Conservation (phyloP, 37 sponge, comb jelly and placozoan species). For the Geodia barretti region DNA sequence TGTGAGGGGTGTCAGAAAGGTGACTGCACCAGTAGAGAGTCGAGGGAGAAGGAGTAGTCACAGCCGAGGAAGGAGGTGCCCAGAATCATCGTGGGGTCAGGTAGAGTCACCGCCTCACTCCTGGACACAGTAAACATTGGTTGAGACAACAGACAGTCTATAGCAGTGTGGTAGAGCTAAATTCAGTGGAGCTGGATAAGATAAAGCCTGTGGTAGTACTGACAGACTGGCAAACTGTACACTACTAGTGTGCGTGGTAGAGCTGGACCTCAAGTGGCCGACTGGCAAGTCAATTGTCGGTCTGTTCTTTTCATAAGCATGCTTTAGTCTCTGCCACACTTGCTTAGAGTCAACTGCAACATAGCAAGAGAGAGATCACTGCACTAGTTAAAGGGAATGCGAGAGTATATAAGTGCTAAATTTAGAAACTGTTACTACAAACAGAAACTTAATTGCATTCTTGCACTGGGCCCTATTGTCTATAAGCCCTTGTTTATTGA, state of each 20-base stretch:
- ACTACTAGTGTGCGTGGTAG: too few relatives aligned
- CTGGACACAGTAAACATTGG: too few relatives aligned
- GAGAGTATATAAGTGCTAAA: too few relatives aligned
- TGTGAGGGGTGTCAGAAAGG: too few relatives aligned
- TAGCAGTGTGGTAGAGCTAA: too few relatives aligned
- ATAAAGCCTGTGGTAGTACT: too few relatives aligned
- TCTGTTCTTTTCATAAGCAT: neutral
- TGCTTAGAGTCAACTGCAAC: constrained; percentile 11
- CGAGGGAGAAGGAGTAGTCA: neutral
- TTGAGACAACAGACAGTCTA: neutral
- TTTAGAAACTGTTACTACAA: too few relatives aligned
- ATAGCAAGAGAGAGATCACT: neutral
- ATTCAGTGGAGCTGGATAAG: too few relatives aligned
- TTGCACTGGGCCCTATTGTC: too few relatives aligned
- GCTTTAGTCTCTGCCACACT: constrained; percentile 6
- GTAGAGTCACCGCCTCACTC: constrained; percentile 13
- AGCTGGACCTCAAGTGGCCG: neutral
- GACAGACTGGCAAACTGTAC: too few relatives aligned
- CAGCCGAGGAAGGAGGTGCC: neutral
- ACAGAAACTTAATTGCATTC: too few relatives aligned
- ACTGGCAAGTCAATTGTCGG: neutral
- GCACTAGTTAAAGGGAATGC: neutral
- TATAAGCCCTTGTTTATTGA: neutral
- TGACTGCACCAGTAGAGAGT: too few relatives aligned
- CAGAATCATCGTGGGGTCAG: constrained; percentile 5